Conservation (phyloP, 2,113 vertebrate species). For the Corynorhinus townsendii region DNA sequence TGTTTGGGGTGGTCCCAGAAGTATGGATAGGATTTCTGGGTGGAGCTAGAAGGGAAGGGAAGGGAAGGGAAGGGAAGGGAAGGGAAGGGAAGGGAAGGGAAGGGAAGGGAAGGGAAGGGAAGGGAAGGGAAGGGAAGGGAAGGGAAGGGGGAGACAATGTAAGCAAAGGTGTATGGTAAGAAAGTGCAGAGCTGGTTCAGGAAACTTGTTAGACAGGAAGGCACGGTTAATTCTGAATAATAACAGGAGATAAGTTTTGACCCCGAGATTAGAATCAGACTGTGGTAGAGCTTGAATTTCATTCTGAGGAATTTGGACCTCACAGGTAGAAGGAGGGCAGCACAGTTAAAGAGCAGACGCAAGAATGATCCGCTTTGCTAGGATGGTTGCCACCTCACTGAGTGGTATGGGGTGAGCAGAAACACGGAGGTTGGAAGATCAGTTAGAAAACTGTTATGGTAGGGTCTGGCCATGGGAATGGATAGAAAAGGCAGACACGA, state of each 20-base stretch:
- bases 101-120: neutral
- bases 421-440: neutral
- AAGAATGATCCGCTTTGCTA: neutral
- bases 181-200: neutral
- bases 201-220: conserved; percentile 55
- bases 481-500: neutral
- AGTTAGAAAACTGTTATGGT: neutral
- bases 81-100: neutral
- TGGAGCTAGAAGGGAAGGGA: neutral
- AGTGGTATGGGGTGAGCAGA: neutral
- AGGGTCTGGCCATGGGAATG: neutral
- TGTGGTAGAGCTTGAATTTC: conserved; percentile 35
- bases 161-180: neutral
- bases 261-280: conserved; percentile 1
- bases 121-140: neutral
- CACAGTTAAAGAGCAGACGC: neutral
- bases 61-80: neutral
- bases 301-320: neutral
- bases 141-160: neutral
- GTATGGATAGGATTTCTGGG: neutral
- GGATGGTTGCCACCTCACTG: neutral
- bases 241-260: conserved; percentile 11
- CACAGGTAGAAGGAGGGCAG: neutral
- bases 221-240: conserved; percentile 32
- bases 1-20: neutral